Conservation (phyloP, 1,140 invertebrate genomes). For the Globodera ellingtonae region DNA sequence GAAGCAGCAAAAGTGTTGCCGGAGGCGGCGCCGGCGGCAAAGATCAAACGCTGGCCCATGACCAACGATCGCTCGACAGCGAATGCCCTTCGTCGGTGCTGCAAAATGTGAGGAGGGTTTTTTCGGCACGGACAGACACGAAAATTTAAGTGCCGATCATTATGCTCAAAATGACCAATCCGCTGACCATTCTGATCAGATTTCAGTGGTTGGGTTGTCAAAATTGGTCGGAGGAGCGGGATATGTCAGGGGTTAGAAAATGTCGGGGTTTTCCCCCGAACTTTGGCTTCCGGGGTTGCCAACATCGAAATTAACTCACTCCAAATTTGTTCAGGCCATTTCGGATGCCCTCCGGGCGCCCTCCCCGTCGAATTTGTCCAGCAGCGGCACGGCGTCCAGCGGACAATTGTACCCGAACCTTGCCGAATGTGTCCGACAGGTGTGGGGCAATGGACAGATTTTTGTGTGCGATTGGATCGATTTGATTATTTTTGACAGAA, state of each 20-base stretch:
- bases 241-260: too few species aligned
- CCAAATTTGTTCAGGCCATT: neutral
- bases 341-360: neutral
- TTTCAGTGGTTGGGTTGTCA: too few species aligned
- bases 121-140: too few species aligned
- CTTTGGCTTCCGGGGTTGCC: too few species aligned
- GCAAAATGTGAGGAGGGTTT: neutral
- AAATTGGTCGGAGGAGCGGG: too few species aligned
- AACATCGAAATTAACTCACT: too few species aligned
- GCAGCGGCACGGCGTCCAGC: neutral
- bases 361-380: neutral
- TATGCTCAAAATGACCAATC: too few species aligned
- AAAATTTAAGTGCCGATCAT: too few species aligned
- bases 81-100: neutral
- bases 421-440: slow-evolving; percentile 16
- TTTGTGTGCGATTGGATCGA: neutral
- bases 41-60: neutral
- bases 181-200: too few species aligned
- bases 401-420: slow-evolving; percentile 27
- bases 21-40: neutral
- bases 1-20: neutral
- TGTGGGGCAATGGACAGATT: neutral
- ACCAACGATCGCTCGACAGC: neutral
- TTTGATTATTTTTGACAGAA: too few species aligned
- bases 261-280: too few species aligned